Conservation (phyloP, 2,797 vertebrate species). For the Mus spretus region DNA sequence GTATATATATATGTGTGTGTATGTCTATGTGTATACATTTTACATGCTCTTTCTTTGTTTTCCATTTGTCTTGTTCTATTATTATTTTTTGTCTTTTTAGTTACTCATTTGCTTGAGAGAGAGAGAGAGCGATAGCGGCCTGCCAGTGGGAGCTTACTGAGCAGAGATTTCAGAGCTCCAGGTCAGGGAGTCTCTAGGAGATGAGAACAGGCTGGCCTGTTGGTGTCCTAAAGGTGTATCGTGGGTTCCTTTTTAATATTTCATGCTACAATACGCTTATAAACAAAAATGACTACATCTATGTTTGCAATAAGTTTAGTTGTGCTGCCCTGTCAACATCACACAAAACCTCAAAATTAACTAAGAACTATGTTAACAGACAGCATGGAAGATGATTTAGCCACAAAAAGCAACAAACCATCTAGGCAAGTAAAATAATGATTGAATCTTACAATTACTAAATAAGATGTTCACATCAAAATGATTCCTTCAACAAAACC, state of each 20-base stretch:
- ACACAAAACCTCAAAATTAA: background rate
- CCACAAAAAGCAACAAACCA: background rate
- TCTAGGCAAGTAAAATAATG: background rate
- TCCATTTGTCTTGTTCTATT: background rate
- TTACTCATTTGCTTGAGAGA: background rate
- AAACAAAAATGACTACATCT: background rate
- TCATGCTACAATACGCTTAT: too few species aligned
- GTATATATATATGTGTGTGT: background rate
- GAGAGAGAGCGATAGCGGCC: background rate
- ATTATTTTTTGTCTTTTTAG: background rate
- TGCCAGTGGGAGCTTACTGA: too few species aligned
- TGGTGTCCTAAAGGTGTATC: too few species aligned
- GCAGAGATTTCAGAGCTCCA: too few species aligned
- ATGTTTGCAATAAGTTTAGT: background rate
- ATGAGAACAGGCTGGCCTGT: too few species aligned
- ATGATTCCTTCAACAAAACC: background rate
- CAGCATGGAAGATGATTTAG: background rate
- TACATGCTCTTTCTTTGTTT: background rate
- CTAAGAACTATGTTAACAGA: background rate
- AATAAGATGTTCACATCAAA: background rate
- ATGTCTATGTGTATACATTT: background rate
- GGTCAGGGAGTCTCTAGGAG: too few species aligned
- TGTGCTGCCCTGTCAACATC: background rate
- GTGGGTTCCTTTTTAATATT: too few species aligned
- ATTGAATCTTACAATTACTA: background rate